phyloP scores from a whole-genome alignment of 2,113 vertebrate species.

The Pholis gunnellus region DNA sequence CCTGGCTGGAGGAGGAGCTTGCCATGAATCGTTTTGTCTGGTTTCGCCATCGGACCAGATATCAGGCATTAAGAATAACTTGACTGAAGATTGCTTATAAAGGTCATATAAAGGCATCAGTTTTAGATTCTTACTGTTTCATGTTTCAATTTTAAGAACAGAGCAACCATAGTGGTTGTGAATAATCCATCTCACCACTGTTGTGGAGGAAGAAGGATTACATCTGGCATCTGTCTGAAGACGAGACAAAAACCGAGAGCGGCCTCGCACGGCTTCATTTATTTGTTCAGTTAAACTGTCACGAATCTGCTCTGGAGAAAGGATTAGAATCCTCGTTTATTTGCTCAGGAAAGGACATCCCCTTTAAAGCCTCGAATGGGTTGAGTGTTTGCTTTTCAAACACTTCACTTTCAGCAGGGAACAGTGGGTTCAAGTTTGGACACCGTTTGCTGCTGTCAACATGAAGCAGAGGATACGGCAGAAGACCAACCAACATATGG shows the following conservation, averaged over 20 bases:
- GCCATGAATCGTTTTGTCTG: background rate
- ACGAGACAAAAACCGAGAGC: constrained; percentile 6
- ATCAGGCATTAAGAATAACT: background rate
- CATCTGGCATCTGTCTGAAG: constrained; percentile 42
- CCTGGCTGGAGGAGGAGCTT: too few relatives aligned
- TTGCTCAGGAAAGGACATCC: constrained; percentile 21
- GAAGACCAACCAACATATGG: background rate
- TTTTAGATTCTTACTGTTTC: background rate
- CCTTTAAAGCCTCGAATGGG: constrained; percentile 26
- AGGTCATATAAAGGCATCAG: constrained; percentile 2
- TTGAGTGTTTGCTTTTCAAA: constrained; percentile 52
- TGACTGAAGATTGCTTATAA: background rate
- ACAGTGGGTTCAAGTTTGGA: constrained; percentile 7
- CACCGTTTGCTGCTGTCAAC: constrained; percentile 15
- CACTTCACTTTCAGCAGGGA: constrained; percentile 29
- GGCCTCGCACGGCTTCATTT: constrained; percentile 22
- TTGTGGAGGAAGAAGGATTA: constrained; percentile 22
- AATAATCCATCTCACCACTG: background rate
- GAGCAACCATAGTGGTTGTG: background rate
- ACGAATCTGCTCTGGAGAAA: constrained; percentile 31
- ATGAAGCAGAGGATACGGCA: background rate
- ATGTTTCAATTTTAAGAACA: too few relatives aligned
- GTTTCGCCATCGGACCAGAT: background rate
- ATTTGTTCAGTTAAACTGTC: constrained; percentile 54
- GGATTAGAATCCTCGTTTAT: constrained; percentile 46